Percentiles rank a stretch among this genome's conserved stretches.
phyloP scores from a whole-genome alignment of 1,140 invertebrate genomes.

The Drosophila kikkawai region DNA sequence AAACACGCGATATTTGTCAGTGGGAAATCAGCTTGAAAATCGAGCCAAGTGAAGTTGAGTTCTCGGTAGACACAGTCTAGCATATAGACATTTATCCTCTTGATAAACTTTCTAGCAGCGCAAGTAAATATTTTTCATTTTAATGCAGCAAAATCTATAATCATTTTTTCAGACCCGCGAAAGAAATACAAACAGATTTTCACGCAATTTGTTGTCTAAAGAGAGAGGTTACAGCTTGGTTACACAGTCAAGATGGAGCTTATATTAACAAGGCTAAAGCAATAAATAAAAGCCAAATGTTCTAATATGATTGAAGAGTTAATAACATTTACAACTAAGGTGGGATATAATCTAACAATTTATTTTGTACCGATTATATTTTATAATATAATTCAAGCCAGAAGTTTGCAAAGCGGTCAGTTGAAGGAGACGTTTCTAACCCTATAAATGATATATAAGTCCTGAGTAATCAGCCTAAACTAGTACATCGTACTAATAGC shows the following conservation, averaged over 20 bases:
- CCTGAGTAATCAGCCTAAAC: not conserved
- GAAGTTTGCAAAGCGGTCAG: too few relatives aligned
- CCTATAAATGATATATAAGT: too few relatives aligned
- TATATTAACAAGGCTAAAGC: not conserved
- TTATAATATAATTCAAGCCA: too few relatives aligned
- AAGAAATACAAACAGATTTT: constrained; percentile 69
- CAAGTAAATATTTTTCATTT: constrained; percentile 71
- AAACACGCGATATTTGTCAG: constrained; percentile 82
- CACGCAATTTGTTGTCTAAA: constrained; percentile 66
- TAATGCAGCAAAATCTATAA: constrained; percentile 69
- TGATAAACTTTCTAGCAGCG: constrained; percentile 33
- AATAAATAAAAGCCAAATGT: not conserved
- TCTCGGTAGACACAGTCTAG: constrained; percentile 19
- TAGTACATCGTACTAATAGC: not conserved
- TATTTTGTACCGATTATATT: too few relatives aligned
- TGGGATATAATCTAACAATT: too few relatives aligned
- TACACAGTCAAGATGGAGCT: not conserved
- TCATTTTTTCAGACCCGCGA: constrained; percentile 17
- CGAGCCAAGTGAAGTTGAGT: constrained; percentile 27
- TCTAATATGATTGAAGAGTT: not conserved
- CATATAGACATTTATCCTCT: constrained; percentile 64
- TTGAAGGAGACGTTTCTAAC: too few relatives aligned
- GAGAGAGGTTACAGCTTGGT: constrained; percentile 1
- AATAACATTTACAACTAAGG: not conserved
- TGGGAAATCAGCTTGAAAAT: constrained; percentile 79